Evolutionary conservation across 2,797 vertebrate genomes (phyloP), one percentile per base, ranked within the genome.

Genomic region (Helicolenus hilgendorfi): DNA sequence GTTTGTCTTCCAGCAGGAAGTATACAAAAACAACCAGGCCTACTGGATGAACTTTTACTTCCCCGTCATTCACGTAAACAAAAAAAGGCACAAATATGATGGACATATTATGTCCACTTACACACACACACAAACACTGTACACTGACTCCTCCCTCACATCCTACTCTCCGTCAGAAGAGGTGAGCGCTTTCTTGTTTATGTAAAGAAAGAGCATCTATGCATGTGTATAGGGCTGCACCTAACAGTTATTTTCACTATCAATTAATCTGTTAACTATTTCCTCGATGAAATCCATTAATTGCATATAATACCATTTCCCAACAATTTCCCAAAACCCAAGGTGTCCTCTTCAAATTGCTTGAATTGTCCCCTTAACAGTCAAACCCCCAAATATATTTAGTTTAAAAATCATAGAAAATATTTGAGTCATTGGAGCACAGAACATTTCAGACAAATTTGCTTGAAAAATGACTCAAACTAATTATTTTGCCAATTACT

Each of bases 1-100:
- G 86, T 90, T 89, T 87, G 65, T 87, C 76, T 88, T 81, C 60
- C 60, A 88, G 29, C 83, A 88, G 84, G 62, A 88, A 89, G 67
- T 74, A 49, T 67, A 78, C 49, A 79, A 78, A 81, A 63, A 22
- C 45, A 77, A 55, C 35, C n/a, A 27, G 41, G 65, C 62, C 59
- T n/a, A 24, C 35, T 88, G 56, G 60, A 62, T 81, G 63, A 78
- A 72, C 69, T 77, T 77, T 13, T 65, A 68, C 72, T 62, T 62
- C 7, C 24, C 15, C 53, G 36, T 22, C 62, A 29, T 68, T 20
- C 13, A 78, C 11, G 84, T 77, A 82, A 81, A 84, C 75, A 49
- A 45, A 64, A 64, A 60, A 69, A 26, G 14, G 10, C 33, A 33
- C 13, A 80, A 62, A 81, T 41, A 85, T 80, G 64, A 86, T 24